phyloP scores from a whole-genome alignment of 1,140 invertebrate species.

The Oryzaephilus surinamensis region DNA sequence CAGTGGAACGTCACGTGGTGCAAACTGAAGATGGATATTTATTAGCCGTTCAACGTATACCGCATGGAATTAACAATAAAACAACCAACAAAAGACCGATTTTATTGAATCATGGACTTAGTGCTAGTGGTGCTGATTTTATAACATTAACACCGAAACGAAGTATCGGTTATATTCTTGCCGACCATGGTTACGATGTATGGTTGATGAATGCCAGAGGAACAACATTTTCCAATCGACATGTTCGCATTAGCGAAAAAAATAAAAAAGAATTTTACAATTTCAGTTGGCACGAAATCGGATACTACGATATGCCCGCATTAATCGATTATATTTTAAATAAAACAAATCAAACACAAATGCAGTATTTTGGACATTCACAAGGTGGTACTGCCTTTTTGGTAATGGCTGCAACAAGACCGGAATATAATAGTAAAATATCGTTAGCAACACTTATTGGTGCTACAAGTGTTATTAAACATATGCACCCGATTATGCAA shows the following conservation, averaged over 20 bases:
- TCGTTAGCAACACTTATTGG: background rate
- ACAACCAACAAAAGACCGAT: slow-evolving; percentile 34
- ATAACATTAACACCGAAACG: slow-evolving; percentile 44
- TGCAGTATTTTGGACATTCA: slow-evolving; percentile 47
- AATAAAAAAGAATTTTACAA: slow-evolving; percentile 18
- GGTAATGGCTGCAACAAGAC: slow-evolving; percentile 39
- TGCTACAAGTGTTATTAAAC: background rate
- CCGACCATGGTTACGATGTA: slow-evolving; percentile 53
- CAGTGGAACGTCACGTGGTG: slow-evolving; percentile 41
- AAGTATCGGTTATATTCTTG: slow-evolving; percentile 45
- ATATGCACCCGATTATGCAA: background rate
- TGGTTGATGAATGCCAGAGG: too few species aligned
- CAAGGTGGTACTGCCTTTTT: slow-evolving; percentile 47
- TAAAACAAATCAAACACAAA: slow-evolving; percentile 34
- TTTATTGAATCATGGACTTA: slow-evolving; percentile 54
- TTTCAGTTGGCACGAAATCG: slow-evolving; percentile 59
- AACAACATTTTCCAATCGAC: background rate
- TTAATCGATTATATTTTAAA: slow-evolving; percentile 46
- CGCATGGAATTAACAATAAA: slow-evolving; percentile 24
- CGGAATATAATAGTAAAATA: slow-evolving; percentile 47
- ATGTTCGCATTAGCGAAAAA: slow-evolving; percentile 1
- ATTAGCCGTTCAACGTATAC: slow-evolving; percentile 46
- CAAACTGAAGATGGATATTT: slow-evolving; percentile 49
- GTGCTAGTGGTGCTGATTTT: slow-evolving; percentile 46
- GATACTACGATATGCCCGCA: slow-evolving; percentile 48